phyloP scores from a whole-genome alignment of 2,113 vertebrate genomes.

The Nycticorax nycticorax region DNA sequence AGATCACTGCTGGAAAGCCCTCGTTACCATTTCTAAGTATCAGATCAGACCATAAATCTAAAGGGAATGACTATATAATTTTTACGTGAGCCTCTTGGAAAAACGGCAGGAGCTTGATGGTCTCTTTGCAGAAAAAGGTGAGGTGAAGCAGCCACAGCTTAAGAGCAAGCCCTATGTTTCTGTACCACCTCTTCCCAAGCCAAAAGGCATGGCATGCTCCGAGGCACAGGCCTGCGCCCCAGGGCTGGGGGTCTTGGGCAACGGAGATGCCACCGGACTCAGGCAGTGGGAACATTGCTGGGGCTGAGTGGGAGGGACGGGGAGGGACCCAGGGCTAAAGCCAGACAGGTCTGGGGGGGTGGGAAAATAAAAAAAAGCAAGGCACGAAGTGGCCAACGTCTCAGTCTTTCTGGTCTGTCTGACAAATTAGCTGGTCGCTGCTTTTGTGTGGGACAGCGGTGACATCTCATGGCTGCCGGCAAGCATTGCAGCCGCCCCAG shows the following conservation, averaged over 20 bases:
- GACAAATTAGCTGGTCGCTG: not conserved
- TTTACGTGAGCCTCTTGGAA: not conserved
- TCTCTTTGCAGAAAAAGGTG: not conserved
- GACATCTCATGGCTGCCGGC: not conserved
- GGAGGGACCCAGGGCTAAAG: not conserved
- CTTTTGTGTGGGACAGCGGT: not conserved
- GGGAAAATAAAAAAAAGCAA: accelerated
- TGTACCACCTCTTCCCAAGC: accelerated
- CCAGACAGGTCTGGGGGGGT: accelerated
- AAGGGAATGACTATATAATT: not conserved
- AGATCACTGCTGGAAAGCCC: not conserved
- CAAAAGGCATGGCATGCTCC: accelerated
- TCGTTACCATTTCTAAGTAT: not conserved
- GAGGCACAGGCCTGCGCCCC: accelerated
- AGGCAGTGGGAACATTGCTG: accelerated
- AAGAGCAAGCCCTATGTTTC: not conserved
- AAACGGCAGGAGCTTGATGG: not conserved
- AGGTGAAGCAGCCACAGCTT: accelerated
- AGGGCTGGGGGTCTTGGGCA: accelerated
- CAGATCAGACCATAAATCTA: not conserved
- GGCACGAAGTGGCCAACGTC: accelerated
- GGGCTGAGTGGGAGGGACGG: accelerated
- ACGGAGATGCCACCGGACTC: too few relatives aligned
- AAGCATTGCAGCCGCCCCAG: not conserved
- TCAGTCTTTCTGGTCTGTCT: not conserved